Base-by-base conservation (phyloP, 2,888 invertebrate genomes). In the Drosophila leonis region DNA sequence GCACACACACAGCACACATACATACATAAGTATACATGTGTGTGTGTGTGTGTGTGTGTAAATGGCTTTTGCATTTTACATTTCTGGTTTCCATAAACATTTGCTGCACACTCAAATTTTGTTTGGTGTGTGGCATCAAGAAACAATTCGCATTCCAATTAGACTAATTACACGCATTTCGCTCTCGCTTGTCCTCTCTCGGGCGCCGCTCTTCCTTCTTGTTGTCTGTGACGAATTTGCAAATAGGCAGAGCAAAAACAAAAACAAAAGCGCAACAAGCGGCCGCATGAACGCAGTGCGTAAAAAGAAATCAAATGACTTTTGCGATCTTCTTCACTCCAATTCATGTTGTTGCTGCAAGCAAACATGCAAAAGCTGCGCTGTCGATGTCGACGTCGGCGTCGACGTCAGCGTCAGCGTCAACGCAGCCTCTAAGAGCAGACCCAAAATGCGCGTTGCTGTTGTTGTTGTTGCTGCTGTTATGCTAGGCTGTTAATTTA, bases 191-290 rank as follows among this genome's bases (percentile, higher is more conserved):
- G 20, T 13, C 7, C 9, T 12, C 59, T 20, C 61, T 15, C 13
- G 24, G 2, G 24, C 2, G 24, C 0, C 20, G 2, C 44, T 57
- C 42, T 18, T 27, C 1, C 15, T 24, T 3, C 20, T 44, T 29
- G 31, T 44, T 29, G 31, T 20, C 35, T 59, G 18, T 59, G 35
- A 37, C 44, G 33, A 27, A 44, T 24, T 24, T n/a, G 24, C 55
- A 6, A 56, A n/a, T n/a, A 57, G 24, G 13, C 12, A 48, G 37
- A 65, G 29, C 12, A 44, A 13, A 44, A 49, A 42, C 12, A 60
- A 41, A 41, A 61, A 55, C 31, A 56, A 52, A 63, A 64, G 71
- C 65, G 66, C 79, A 77, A 70, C 71, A 75, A 66, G 75, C 75
- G 39, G 4, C 48, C 37, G 42, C 62, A 39, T 39, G 48, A 49